phyloP scores from a whole-genome alignment of 2,113 vertebrate genomes.

The Percina caprodes region DNA sequence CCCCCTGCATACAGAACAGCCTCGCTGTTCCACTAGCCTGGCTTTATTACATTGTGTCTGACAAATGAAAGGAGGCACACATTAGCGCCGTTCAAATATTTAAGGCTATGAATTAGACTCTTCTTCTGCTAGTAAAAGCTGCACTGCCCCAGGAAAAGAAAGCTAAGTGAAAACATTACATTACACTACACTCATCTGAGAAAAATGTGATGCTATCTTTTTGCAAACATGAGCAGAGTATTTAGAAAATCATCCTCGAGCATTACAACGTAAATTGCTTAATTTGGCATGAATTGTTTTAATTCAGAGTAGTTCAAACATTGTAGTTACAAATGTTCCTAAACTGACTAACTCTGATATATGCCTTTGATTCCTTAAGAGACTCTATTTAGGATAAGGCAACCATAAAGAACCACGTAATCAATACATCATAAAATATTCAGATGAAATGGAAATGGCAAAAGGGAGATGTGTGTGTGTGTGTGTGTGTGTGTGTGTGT shows the following conservation, averaged over 20 bases:
- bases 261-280: not conserved
- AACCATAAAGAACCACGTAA: conserved; percentile 24
- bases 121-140: conserved; percentile 13
- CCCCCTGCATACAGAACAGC: not conserved
- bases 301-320: not conserved
- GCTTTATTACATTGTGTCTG: conserved; percentile 36
- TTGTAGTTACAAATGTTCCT: not conserved
- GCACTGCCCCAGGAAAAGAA: not conserved
- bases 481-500: conserved; percentile 8
- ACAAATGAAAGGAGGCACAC: conserved; percentile 32
- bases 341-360: not conserved
- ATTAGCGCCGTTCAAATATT: conserved; percentile 64
- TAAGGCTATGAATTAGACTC: conserved; percentile 43
- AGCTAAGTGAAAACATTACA: conserved; percentile 18
- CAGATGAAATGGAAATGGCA: conserved; percentile 29
- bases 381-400: not conserved
- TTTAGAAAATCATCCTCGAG: conserved; percentile 1
- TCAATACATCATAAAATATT: conserved; percentile 74
- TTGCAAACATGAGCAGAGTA: not conserved
- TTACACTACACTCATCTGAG: conserved; percentile 8
- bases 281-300: not conserved
- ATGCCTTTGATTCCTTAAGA: conserved; percentile 8
- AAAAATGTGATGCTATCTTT: not conserved
- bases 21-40: not conserved
- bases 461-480: not conserved